Conservation (phyloP, 2,888 invertebrate species). For the Crossocerus cetratus region DNA sequence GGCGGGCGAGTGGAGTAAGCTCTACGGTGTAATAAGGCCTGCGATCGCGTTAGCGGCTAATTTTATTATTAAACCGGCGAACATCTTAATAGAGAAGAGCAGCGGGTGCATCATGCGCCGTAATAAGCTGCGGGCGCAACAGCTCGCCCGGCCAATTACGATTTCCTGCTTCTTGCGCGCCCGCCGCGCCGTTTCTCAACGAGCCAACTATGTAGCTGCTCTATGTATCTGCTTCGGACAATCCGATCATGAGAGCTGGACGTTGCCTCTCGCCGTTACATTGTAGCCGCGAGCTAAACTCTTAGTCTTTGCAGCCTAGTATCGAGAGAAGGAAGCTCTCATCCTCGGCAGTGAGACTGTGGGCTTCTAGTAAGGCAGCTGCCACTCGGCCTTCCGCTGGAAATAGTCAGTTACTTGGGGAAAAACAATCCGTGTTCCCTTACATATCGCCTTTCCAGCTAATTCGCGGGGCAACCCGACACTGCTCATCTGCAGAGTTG, state of each 20-base stretch:
- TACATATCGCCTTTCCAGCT: too few species aligned
- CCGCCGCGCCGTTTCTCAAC: background rate
- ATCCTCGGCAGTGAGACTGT: conserved; percentile 30
- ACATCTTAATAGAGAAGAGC: conserved; percentile 31
- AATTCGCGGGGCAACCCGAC: too few species aligned
- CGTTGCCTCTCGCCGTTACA: conserved; percentile 6
- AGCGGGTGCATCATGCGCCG: conserved; percentile 27
- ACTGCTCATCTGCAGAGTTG: too few species aligned
- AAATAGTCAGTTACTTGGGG: too few species aligned
- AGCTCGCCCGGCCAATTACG: conserved; percentile 40
- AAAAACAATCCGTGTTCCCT: too few species aligned
- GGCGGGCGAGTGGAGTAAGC: too few species aligned
- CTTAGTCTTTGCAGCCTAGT: conserved; percentile 1
- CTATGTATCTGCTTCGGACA: background rate
- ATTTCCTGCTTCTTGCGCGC: conserved; percentile 46
- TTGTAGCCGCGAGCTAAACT: conserved; percentile 11
- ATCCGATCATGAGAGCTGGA: conserved; percentile 5
- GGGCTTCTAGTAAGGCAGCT: conserved; percentile 37
- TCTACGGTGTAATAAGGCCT: too few species aligned
- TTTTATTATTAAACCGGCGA: conserved; percentile 25
- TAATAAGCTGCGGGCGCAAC: conserved; percentile 20
- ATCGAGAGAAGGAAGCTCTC: conserved; percentile 18
- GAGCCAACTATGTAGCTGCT: too few species aligned
- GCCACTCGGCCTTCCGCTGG: background rate
- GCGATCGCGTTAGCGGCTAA: conserved; percentile 26